Evolutionary conservation across 1,140 invertebrate species (phyloP).

Genomic region (Himalopsyche phryganea): DNA sequence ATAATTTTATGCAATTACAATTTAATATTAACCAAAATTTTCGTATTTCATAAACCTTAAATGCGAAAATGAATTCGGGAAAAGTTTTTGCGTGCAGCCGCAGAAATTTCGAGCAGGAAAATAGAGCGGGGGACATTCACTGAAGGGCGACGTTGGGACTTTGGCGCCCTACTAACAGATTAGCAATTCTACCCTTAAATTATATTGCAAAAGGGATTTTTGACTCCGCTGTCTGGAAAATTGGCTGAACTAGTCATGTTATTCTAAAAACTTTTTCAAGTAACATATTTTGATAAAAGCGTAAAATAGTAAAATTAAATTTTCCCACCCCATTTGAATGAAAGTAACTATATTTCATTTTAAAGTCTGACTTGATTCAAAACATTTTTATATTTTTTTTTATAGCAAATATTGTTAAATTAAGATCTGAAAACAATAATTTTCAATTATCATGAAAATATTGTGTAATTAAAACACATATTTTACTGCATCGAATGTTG

Average conservation of each 20-base stretch:
- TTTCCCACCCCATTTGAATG: too few relatives aligned
- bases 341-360: too few relatives aligned
- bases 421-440: too few relatives aligned
- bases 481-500: too few relatives aligned
- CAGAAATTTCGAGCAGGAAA: slow-evolving; percentile 2
- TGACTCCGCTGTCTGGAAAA: slow-evolving; percentile 4
- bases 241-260: background rate
- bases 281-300: too few relatives aligned
- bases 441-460: too few relatives aligned
- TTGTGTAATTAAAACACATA: too few relatives aligned
- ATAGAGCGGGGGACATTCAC: background rate
- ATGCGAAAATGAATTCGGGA: background rate
- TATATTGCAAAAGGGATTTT: slow-evolving; percentile 23
- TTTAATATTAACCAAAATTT: background rate
- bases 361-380: too few relatives aligned
- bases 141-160: background rate
- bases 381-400: too few relatives aligned
- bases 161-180: slow-evolving; percentile 14
- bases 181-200: slow-evolving; percentile 18
- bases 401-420: too few relatives aligned
- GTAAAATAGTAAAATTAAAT: too few relatives aligned
- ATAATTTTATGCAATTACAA: background rate
- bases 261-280: too few relatives aligned
- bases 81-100: background rate
- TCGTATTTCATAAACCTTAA: background rate